These are phyloP conservation scores for Ormyrus pomaceus DNA, from an alignment of 2,888 invertebrate species.

Conservation along the genomic window DNA sequence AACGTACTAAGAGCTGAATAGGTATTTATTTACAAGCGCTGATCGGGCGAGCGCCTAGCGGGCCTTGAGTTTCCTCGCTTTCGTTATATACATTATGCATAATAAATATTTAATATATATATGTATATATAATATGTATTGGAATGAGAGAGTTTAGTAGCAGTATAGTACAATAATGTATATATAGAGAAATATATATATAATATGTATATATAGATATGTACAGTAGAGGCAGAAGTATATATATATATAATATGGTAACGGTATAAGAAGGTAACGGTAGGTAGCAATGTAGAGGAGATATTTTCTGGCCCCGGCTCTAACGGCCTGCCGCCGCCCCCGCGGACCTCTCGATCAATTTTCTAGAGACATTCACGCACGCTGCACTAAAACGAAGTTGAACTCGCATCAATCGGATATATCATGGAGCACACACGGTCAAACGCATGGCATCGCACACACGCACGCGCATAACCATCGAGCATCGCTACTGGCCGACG, in stretches of 20 bases:
- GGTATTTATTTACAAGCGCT: conserved; percentile 57
- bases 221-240: conserved; percentile 74
- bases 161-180: conserved; percentile 59
- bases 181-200: conserved; percentile 60
- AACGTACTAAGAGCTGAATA: no score
- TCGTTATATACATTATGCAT: conserved; percentile 55
- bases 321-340: conserved; percentile 71
- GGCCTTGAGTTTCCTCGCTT: neutral
- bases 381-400: neutral
- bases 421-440: neutral
- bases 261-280: no score
- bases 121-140: conserved; percentile 61
- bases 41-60: conserved; percentile 57
- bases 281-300: conserved; percentile 72
- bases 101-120: conserved; percentile 47
- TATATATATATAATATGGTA: neutral
- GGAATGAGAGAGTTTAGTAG: no score
- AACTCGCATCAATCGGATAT: neutral
- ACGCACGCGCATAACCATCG: conserved; percentile 15
- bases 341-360: conserved; percentile 48
- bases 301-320: conserved; percentile 66
- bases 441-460: conserved; percentile 16
- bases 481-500: neutral
- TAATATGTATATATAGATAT: conserved; percentile 65
- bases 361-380: conserved; percentile 58